A percentile compares a stretch with the other conserved stretches of the same genome.
Evolutionary conservation across 1,140 invertebrate species (phyloP).

Genomic region (Platorchestia sp.): DNA sequence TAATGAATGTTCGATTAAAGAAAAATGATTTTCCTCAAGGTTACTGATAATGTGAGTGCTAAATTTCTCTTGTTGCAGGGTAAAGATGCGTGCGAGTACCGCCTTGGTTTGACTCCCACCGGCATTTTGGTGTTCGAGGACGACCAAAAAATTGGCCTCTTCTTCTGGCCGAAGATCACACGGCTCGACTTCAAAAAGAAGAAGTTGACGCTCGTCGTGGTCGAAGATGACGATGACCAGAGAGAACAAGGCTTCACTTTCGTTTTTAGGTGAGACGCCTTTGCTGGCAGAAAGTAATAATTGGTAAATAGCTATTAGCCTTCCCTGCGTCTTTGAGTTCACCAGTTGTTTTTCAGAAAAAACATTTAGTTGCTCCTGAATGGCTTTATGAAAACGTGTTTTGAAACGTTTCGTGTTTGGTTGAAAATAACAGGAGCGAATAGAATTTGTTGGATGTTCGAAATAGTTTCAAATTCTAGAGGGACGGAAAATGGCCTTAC

Average conservation of each 20-base stretch:
- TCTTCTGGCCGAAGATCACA: conserved; percentile 98
- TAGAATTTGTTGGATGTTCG: background rate
- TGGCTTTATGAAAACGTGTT: background rate
- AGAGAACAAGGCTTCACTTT: conserved; percentile 94
- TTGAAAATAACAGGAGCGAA: background rate
- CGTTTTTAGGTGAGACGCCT: conserved; percentile 78
- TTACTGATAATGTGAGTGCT: background rate
- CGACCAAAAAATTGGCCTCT: conserved; percentile 94
- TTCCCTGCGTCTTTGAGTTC: background rate
- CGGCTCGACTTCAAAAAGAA: conserved; percentile 96
- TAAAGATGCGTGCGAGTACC: conserved; percentile 96
- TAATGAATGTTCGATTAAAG: too few species aligned
- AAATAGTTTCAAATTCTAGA: background rate
- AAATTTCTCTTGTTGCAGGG: conserved; percentile 74
- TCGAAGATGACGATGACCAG: conserved; percentile 96
- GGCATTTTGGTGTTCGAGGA: conserved; percentile 98
- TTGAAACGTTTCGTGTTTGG: background rate
- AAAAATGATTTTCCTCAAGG: too few species aligned
- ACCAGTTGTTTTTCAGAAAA: background rate
- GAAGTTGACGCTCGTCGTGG: conserved; percentile 93
- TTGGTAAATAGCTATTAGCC: background rate
- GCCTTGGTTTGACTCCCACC: conserved; percentile 96
- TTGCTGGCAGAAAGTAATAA: background rate
- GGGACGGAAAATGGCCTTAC: too few species aligned
- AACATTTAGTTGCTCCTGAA: background rate